Percentiles rank a stretch among this genome's conserved stretches.
Conservation (phyloP, 2,797 vertebrate species). For the Notamacropus eugenii region DNA sequence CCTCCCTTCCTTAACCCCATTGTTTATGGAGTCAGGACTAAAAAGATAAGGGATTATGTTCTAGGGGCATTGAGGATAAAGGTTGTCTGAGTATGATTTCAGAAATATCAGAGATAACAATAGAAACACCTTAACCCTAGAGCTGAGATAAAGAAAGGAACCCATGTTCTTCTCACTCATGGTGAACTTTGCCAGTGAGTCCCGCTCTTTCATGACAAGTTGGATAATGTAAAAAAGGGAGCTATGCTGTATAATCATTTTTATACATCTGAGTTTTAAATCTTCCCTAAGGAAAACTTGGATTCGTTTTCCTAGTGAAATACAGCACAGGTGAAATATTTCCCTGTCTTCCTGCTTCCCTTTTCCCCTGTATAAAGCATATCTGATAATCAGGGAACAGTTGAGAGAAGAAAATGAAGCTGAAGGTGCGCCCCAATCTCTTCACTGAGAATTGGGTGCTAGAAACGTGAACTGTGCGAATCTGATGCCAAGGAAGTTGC, state of each 20-base stretch:
- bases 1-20: slow-evolving; percentile 68
- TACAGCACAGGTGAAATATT: neutral
- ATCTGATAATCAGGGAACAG: neutral
- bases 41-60: slow-evolving; percentile 65
- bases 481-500: neutral
- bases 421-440: neutral
- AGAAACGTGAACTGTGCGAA: neutral
- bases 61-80: slow-evolving; percentile 51
- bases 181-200: neutral
- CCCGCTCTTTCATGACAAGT: neutral
- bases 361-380: neutral
- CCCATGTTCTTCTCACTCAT: neutral
- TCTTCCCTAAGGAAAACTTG: neutral
- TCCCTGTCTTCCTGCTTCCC: neutral
- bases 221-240: neutral
- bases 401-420: neutral
- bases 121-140: neutral
- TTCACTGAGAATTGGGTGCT: neutral
- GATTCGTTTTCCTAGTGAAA: neutral
- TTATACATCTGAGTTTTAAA: neutral
- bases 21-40: slow-evolving; percentile 70
- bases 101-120: neutral
- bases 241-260: neutral
- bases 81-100: neutral
- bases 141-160: neutral